Percentiles rank a stretch among this genome's conserved stretches.
Conservation (phyloP, 1,140 invertebrate genomes). For the Drosophila santomea region DNA sequence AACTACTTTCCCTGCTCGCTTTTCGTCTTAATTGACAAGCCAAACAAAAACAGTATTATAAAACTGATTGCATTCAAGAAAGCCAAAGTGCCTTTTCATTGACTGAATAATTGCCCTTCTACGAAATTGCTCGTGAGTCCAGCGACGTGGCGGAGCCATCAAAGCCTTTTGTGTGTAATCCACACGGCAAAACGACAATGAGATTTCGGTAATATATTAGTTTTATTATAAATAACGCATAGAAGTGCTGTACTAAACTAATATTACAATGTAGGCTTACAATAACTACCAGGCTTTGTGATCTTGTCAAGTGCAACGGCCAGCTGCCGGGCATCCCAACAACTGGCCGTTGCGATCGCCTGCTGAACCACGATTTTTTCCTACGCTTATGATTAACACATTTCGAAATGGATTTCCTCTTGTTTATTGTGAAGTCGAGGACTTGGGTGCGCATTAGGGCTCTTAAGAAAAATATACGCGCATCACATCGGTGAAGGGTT, state of each 20-base stretch:
- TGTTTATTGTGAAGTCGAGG: conserved; percentile 6
- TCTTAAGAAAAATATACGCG: conserved; percentile 84
- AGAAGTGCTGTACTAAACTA: conserved; percentile 36
- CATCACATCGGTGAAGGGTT: conserved; percentile 86
- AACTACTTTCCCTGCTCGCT: no score
- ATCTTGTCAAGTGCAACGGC: conserved; percentile 35
- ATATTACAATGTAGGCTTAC: conserved; percentile 39
- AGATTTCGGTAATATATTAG: conserved; percentile 38
- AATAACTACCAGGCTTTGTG: conserved; percentile 14
- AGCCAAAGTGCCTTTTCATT: not conserved
- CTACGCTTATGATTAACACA: conserved; percentile 44
- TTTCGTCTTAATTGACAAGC: no score
- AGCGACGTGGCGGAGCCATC: not conserved
- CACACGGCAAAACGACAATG: not conserved
- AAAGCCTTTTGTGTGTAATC: not conserved
- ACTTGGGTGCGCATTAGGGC: not conserved
- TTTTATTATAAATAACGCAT: conserved; percentile 55
- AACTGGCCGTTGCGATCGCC: conserved; percentile 55
- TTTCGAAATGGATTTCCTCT: conserved; percentile 10
- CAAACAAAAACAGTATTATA: no score
- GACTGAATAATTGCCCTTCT: conserved; percentile 1
- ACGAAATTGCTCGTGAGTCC: not conserved
- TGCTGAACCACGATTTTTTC: conserved; percentile 14
- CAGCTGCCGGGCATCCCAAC: conserved; percentile 36
- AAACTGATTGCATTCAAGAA: not conserved